Evolutionary conservation across 2,888 invertebrate genomes (phyloP), one percentile per base, ranked within the genome.

Genomic region (Camptogramma bilineatum): DNA sequence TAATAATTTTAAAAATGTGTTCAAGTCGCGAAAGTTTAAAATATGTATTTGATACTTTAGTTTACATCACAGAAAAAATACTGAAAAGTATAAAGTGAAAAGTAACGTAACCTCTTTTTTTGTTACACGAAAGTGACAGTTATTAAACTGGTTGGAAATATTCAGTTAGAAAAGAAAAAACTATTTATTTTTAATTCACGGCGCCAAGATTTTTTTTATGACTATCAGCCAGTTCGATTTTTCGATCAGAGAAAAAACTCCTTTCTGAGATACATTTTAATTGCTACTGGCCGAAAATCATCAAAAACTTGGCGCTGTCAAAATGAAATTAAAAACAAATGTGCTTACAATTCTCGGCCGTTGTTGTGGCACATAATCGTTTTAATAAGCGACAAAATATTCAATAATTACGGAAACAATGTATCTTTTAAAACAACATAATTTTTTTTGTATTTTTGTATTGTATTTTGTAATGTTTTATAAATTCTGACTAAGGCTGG

Each of bases 191-290:
- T 47, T 47, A 47, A 47, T 47, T 47, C 46, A 18, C 9, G 44
- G 19, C 46, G 46, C 46, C 46, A 47, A 47, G 18, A 47, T 47
- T 47, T n/a, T n/a, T 48, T 48, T 21, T 21, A 21, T 10, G 48
- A n/a, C 5, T 13, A 24, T 19, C 48, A 21, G 21, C 48, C 48
- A 48, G 48, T 48, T 48, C 19, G 4, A 18, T 10, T 48, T 4
- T 21, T 21, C 5, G 18, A 21, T 10, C 47, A 13, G 46, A 47
- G 19, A 2, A 47, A 44, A 17, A 7, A 17, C 44, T 44, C 44
- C 8, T 44, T 44, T 44, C 17, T 5, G 2, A 16, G 3, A 8
- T 16, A 8, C 13, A 44, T 17, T 17, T 17, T 17, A 7, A 17
- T 44, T 7, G 7, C 8, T 17, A 7, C 44, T 44, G 44, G 44